Percentiles rank a stretch among this genome's conserved stretches.
Evolutionary conservation across 2,888 invertebrate genomes (phyloP).

Genomic region (Hypolimnas misippus): DNA sequence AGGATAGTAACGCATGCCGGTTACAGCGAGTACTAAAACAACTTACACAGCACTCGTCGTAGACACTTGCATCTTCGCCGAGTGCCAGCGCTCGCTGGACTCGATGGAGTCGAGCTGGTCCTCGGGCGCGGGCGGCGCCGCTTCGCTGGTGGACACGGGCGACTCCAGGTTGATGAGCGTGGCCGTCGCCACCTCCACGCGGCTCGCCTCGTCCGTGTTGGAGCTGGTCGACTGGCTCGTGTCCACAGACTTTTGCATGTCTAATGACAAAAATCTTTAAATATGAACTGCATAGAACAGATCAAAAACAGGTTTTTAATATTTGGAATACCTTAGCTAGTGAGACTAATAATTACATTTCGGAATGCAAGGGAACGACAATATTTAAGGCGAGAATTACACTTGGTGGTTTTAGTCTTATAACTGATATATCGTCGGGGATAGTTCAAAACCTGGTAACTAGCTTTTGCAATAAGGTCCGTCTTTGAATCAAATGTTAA

Average conservation of each 20-base stretch:
- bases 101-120: conserved; percentile 79
- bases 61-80: conserved; percentile 67
- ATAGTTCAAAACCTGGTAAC: too few species aligned
- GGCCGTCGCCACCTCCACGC: conserved; percentile 71
- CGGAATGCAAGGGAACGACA: too few species aligned
- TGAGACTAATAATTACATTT: too few species aligned
- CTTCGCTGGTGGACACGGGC: conserved; percentile 54
- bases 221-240: conserved; percentile 75
- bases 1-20: too few species aligned
- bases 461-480: too few species aligned
- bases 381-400: too few species aligned
- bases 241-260: conserved; percentile 65
- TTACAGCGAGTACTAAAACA: too few species aligned
- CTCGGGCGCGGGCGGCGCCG: conserved; percentile 53
- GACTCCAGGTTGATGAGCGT: conserved; percentile 76
- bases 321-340: too few species aligned
- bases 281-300: not conserved
- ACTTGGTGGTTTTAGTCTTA: too few species aligned
- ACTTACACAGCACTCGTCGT: conserved; percentile 71
- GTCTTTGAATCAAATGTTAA: too few species aligned
- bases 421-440: too few species aligned
- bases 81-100: conserved; percentile 71
- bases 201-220: conserved; percentile 64
- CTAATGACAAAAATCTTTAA: conserved; percentile 21
- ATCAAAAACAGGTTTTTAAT: too few species aligned